Evolutionary conservation across 2,888 invertebrate species (phyloP).

Genomic region (Andrena dorsata): DNA sequence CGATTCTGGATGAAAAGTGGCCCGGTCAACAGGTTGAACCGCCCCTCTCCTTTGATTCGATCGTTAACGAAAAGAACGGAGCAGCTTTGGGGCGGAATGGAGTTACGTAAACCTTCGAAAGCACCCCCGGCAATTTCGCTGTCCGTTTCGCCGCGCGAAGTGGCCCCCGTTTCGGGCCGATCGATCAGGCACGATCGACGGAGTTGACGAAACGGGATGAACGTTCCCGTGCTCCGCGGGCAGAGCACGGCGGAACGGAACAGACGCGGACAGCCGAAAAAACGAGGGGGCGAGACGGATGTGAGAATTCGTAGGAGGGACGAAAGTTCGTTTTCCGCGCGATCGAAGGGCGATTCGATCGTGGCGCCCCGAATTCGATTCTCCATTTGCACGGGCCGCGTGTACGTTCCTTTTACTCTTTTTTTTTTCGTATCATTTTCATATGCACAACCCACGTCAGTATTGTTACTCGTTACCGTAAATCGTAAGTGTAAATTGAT

Average conservation of each 20-base stretch:
- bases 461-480: constrained; percentile 72
- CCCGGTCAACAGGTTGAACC: not conserved
- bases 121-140: not conserved
- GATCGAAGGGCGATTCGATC: constrained; percentile 18
- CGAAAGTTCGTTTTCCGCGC: constrained; percentile 38
- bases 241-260: not conserved
- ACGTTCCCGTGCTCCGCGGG: no score
- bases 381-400: constrained; percentile 58
- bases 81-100: not conserved
- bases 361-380: constrained; percentile 50
- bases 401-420: constrained; percentile 44
- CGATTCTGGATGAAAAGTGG: not conserved
- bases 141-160: not conserved
- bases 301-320: constrained; percentile 22
- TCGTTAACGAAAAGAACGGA: not conserved
- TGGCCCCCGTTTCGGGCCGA: not conserved
- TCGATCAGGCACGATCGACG: not conserved
- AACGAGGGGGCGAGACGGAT: not conserved
- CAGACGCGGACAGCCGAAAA: constrained; percentile 5
- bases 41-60: not conserved
- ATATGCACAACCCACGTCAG: constrained; percentile 77
- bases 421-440: constrained; percentile 64
- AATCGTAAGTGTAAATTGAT: constrained; percentile 74
- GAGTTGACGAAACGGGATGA: not conserved
- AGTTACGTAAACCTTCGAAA: not conserved